Percentiles rank a stretch among this genome's conserved stretches.
Evolutionary conservation across 2,113 vertebrate species (phyloP).

Genomic region (Oncorhynchus clarkii): DNA sequence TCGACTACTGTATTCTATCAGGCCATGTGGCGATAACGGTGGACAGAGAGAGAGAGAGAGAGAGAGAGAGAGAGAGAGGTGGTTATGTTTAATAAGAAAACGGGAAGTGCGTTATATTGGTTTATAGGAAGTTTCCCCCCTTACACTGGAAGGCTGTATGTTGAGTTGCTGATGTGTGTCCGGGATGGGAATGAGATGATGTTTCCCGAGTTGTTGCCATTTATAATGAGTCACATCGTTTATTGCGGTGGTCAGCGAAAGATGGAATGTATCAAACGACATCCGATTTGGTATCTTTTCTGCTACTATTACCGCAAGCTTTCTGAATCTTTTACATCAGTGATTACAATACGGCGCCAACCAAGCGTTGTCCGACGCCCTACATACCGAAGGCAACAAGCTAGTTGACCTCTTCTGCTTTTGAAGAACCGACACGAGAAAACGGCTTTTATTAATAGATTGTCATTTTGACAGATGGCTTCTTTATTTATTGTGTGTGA

Average conservation of each 20-base stretch:
- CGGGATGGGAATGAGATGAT: too few species aligned
- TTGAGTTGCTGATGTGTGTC: neutral
- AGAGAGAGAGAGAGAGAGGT: conserved; percentile 14
- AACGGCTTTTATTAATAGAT: neutral
- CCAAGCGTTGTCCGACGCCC: conserved; percentile 5
- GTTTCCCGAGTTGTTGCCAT: too few species aligned
- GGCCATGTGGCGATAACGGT: neutral
- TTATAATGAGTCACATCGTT: conserved; percentile 17
- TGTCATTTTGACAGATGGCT: neutral
- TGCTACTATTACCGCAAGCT: neutral
- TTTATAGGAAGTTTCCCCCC: neutral
- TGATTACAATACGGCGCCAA: conserved; percentile 12
- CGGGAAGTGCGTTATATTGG: conserved; percentile 47
- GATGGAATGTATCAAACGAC: conserved; percentile 37
- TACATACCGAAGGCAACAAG: conserved; percentile 1
- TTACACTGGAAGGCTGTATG: conserved; percentile 1
- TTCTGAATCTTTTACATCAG: conserved; percentile 14
- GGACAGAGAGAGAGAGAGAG: conserved; percentile 16
- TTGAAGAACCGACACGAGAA: neutral
- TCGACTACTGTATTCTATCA: conserved; percentile 7
- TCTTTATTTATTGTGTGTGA: neutral
- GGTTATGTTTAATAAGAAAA: conserved; percentile 30
- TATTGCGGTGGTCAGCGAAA: conserved; percentile 25
- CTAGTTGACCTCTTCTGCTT: neutral
- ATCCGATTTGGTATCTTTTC: conserved; percentile 33